Base-by-base conservation (phyloP, 2,113 vertebrate genomes). In the Hoplias malabaricus region DNA sequence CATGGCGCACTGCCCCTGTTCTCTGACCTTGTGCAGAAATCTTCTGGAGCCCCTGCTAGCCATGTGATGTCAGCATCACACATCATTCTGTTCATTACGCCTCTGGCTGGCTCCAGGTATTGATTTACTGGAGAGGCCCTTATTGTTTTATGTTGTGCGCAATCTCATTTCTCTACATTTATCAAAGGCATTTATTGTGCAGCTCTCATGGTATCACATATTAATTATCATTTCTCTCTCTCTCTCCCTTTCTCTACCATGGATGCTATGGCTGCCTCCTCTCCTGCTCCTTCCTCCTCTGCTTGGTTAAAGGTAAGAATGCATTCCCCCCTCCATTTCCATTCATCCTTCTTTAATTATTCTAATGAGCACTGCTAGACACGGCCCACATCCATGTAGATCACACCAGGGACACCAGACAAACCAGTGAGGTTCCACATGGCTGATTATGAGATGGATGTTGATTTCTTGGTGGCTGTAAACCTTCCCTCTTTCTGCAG, bases 261-360 rank as follows among this genome's bases (percentile, higher is more conserved):
- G 54, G 73, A n/a, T 66, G 57, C 36, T 76, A 77, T 59, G 75
- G 72, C 40, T 66, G 72, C 42, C 42, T 40, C 61, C 70, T 27
- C 53, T 27, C 53, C 68, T 67, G 9, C 53, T 5, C n/a, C 68
- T 84, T 38, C 2, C 50, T 80, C 19, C 3, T 43, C 8, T 31
- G 2, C 78, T 85, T 77, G 21, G 73, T 27, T 85, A 69, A 88
- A 93, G 91, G 92, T 91, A 91, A 91, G 90, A 88, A 50, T 34
- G 4, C 38, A n/a, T n/a, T n/a, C n/a, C n/a, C n/a, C n/a, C n/a
- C 31, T 67, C 56, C 36, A 19, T 80, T 83, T 73, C 34, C 34
- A 27, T 79, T 74, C 59, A 65, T 31, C 48, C 40, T 69, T 42
- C 40, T 78, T 75, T 70, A 79, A 59, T 75, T 53, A 59, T 25